phyloP scores from a whole-genome alignment of 2,113 vertebrate genomes.

The Prolemur simus region DNA sequence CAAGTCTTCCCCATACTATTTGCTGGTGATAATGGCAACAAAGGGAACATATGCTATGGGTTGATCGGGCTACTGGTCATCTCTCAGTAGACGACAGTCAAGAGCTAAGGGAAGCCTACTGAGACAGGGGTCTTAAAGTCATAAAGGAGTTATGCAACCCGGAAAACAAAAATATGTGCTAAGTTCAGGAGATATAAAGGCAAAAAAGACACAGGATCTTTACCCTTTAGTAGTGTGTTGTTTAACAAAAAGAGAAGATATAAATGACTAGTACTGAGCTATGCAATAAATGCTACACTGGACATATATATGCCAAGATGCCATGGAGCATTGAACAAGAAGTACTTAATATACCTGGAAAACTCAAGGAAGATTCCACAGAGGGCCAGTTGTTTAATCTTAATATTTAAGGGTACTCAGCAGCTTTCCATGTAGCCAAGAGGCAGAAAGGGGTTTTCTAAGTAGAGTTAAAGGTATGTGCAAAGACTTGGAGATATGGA shows the following conservation, averaged over 20 bases:
- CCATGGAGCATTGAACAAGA: not conserved
- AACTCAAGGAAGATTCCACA: not conserved
- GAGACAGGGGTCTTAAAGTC: not conserved
- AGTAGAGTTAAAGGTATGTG: not conserved
- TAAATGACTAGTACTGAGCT: not conserved
- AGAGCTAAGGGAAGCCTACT: not conserved
- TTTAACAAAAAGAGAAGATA: not conserved
- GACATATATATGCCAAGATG: not conserved
- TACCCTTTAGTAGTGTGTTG: not conserved
- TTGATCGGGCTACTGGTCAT: not conserved
- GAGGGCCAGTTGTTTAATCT: not conserved
- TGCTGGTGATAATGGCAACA: not conserved
- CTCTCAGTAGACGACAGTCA: not conserved
- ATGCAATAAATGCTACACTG: not conserved
- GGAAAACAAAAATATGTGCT: not conserved
- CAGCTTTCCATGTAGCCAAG: not conserved
- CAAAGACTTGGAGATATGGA: not conserved
- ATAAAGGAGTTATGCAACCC: not conserved
- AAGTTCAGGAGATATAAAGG: not conserved
- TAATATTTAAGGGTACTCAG: not conserved
- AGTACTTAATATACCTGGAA: not conserved
- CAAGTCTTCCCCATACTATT: not conserved
- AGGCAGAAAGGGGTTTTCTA: not conserved
- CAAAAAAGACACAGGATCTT: not conserved
- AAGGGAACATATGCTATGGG: not conserved